These are phyloP conservation scores for Poecilia gillii DNA, from an alignment of 2,797 vertebrate species.

Conservation along the genomic window DNA sequence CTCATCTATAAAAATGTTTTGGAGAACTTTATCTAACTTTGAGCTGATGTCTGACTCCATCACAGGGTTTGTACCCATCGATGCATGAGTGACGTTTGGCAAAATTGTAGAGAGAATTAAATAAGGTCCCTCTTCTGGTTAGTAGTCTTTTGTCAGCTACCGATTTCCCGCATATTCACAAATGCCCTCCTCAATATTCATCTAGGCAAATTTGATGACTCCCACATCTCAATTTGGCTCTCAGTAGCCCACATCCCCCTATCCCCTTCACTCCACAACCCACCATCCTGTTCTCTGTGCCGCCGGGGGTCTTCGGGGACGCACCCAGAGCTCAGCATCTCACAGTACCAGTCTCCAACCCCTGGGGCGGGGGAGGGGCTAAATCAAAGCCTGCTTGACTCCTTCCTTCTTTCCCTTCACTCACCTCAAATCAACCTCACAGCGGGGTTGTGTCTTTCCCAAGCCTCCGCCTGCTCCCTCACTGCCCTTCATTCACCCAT, in stretches of 20 bases:
- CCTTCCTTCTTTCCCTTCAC: constrained; percentile 62
- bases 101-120: constrained; percentile 69
- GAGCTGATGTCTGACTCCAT: constrained; percentile 47
- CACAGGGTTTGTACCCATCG: constrained; percentile 60
- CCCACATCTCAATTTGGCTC: constrained; percentile 78
- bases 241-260: constrained; percentile 42
- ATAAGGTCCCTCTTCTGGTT: constrained; percentile 66
- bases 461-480: constrained; percentile 64
- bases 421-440: constrained; percentile 84
- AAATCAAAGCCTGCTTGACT: constrained; percentile 75
- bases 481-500: constrained; percentile 69
- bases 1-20: constrained; percentile 23
- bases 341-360: constrained; percentile 62
- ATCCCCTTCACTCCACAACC: constrained; percentile 38
- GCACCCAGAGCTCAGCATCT: constrained; percentile 60
- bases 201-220: constrained; percentile 71
- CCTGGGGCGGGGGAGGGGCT: constrained; percentile 65
- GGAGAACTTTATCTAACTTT: constrained; percentile 38
- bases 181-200: constrained; percentile 75
- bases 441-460: constrained; percentile 72
- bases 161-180: constrained; percentile 69
- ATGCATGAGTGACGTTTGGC: constrained; percentile 65
- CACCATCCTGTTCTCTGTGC: constrained; percentile 54
- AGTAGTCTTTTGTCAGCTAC: constrained; percentile 63
- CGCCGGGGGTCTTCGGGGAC: constrained; percentile 74